Evolutionary conservation across 2,113 vertebrate species (phyloP), one percentile per base, ranked within the genome.

Genomic region (Orientallactaga bullata): DNA sequence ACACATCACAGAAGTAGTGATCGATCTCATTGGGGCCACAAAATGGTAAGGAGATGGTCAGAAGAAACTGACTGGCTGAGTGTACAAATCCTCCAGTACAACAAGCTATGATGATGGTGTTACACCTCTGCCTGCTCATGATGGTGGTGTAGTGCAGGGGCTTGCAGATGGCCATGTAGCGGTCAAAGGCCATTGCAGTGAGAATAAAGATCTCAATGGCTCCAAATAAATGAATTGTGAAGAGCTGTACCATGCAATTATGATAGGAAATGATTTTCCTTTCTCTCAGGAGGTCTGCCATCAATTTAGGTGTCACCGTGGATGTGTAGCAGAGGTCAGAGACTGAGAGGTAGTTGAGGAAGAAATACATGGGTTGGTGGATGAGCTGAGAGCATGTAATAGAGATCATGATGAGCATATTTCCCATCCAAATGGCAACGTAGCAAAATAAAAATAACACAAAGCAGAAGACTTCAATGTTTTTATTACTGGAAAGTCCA

Each of bases 1-100:
- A 93, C 30, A 95, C 80, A 23, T 97, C 94, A 5, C 95, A 96
- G 20, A 96, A 95, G 28, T 94, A 97, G 78, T 96, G 95, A n/a
- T 96, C 94, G 21, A 82, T 87, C 47, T 94, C 69, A 76, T 42
- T 94, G 80, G 90, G 81, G 5, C 95, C 96, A 88, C 93, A 97
- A 51, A 96, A 97, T 0, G 71, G 93, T 61, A 97, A 84, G 18
- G 78, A 92, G 32, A 65, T n/a, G 21, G 58, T 88, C 26, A 95
- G 51, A 39, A 96, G 55, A 51, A 93, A 87, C 37, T 94, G 91
- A 35, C 63, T 63, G 16, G 85, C 65, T 11, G 95, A 93, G 60
- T 95, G 91, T 8, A 80, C 2, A 74, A 92, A 58, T 0, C 35
- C 90, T 16, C 85, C 42, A 3, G 42, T 7, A 26, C 94, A 96